A percentile compares a stretch with the other conserved stretches of the same genome.
phyloP scores from a whole-genome alignment of 37 sponge, comb jelly and placozoan species.

The Halisarca cf. caerulea region DNA sequence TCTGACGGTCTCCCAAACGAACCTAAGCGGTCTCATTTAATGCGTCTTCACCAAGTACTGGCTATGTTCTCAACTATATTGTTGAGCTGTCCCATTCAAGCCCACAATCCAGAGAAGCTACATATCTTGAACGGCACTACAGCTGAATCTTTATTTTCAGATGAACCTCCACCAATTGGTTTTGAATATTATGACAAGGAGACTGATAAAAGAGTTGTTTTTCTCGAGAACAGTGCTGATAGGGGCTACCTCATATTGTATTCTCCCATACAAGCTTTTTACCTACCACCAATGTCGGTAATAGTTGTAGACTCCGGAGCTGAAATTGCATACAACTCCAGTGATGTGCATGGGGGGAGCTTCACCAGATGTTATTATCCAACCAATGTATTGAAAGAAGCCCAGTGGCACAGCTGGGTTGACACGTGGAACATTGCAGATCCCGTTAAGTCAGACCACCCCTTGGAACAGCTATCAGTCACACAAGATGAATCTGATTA shows the following conservation, averaged over 20 bases:
- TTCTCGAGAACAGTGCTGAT: slow-evolving; percentile 31
- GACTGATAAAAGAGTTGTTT: background rate
- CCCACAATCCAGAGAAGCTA: background rate
- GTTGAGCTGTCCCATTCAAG: slow-evolving; percentile 7
- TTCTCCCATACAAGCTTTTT: background rate
- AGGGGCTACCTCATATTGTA: background rate
- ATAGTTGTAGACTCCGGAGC: background rate
- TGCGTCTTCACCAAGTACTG: slow-evolving; percentile 32
- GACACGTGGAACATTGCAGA: background rate
- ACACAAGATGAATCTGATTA: slow-evolving; percentile 41
- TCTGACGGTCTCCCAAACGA: slow-evolving; percentile 46
- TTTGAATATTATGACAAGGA: slow-evolving; percentile 17
- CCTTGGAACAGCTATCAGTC: slow-evolving; percentile 44
- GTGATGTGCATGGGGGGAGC: background rate
- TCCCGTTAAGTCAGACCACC: background rate
- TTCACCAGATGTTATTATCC: background rate
- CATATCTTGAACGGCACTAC: too few relatives aligned
- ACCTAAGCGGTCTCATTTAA: slow-evolving; percentile 56
- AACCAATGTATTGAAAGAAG: background rate
- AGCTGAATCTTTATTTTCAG: too few relatives aligned
- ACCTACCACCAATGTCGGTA: background rate
- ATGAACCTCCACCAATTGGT: background rate
- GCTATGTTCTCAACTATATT: background rate
- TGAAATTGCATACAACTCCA: slow-evolving; percentile 14
- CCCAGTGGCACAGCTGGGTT: slow-evolving; percentile 6